Conservation (phyloP, 2,888 invertebrate genomes). For the Platycheirus rosarum region DNA sequence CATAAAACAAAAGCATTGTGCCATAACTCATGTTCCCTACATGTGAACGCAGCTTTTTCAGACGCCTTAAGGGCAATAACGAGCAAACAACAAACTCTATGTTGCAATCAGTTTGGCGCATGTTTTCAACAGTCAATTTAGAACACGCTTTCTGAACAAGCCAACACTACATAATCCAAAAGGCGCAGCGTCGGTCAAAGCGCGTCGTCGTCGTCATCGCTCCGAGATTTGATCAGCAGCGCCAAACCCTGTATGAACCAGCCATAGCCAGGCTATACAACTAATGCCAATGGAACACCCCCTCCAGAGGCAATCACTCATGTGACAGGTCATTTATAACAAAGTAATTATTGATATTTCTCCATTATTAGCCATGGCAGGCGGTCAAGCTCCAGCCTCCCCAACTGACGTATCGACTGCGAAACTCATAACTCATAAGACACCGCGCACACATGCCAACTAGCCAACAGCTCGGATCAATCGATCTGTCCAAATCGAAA, state of each 20-base stretch:
- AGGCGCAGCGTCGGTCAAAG: constrained; percentile 3
- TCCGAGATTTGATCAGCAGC: constrained; percentile 61
- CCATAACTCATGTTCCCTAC: constrained; percentile 57
- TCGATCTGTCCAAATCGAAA: constrained; percentile 73
- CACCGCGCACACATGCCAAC: constrained; percentile 72
- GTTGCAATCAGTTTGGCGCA: constrained; percentile 72
- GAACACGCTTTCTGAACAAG: constrained; percentile 66
- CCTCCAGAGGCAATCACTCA: constrained; percentile 57
- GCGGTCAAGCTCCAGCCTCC: constrained; percentile 50
- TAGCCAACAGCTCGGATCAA: constrained; percentile 73
- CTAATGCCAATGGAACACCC: constrained; percentile 39
- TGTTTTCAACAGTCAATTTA: constrained; percentile 73
- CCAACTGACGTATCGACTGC: constrained; percentile 9
- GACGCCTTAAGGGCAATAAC: constrained; percentile 67
- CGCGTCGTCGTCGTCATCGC: constrained; percentile 23
- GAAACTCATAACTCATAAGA: constrained; percentile 64
- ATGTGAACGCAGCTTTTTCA: constrained; percentile 50
- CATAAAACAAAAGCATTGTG: constrained; percentile 18
- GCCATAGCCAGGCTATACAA: neutral
- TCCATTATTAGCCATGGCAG: constrained; percentile 68
- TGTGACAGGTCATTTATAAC: constrained; percentile 74
- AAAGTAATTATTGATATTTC: constrained; percentile 74
- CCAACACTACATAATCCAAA: constrained; percentile 62
- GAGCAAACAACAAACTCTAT: constrained; percentile 59
- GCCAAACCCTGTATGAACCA: constrained; percentile 43